phyloP scores from a whole-genome alignment of 2,888 invertebrate genomes.

The Schizotus pectinicornis region DNA sequence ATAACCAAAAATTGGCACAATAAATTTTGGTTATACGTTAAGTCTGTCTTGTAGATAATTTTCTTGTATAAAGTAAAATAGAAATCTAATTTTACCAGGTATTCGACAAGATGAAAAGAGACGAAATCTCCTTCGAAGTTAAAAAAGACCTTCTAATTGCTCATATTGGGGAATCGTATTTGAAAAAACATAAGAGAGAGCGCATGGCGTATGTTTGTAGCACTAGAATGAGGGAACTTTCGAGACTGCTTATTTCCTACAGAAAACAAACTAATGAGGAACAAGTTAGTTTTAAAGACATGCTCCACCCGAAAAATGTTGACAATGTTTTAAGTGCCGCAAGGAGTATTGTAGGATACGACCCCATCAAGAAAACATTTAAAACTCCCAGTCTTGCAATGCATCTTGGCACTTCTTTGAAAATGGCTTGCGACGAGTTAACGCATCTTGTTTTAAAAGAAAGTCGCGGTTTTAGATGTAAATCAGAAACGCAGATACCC shows the following conservation, averaged over 20 bases:
- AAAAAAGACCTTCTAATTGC: slow-evolving; percentile 37
- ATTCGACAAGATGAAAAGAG: slow-evolving; percentile 35
- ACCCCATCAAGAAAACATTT: slow-evolving; percentile 36
- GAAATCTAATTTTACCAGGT: slow-evolving; percentile 25
- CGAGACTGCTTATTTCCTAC: slow-evolving; percentile 28
- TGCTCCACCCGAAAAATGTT: slow-evolving; percentile 36
- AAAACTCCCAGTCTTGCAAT: slow-evolving; percentile 37
- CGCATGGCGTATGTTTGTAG: slow-evolving; percentile 32
- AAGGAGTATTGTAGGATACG: slow-evolving; percentile 35
- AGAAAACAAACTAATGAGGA: slow-evolving; percentile 25
- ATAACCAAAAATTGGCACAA: slow-evolving; percentile 5
- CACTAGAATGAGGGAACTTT: slow-evolving; percentile 35
- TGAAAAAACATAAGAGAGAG: slow-evolving; percentile 37
- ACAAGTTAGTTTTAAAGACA: slow-evolving; percentile 31
- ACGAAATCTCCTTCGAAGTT: slow-evolving; percentile 33
- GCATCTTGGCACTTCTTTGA: slow-evolving; percentile 38
- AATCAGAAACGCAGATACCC: slow-evolving; percentile 14
- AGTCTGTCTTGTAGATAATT: neutral
- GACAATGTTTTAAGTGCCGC: slow-evolving; percentile 31
- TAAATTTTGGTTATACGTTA: slow-evolving; percentile 4
- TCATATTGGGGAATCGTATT: slow-evolving; percentile 35
- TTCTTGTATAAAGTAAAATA: too few species aligned
- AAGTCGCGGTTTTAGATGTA: slow-evolving; percentile 32
- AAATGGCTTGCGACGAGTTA: slow-evolving; percentile 35
- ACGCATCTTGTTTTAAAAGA: slow-evolving; percentile 34